A percentile compares a stretch with the other conserved stretches of the same genome.
Conservation (phyloP, 1,140 invertebrate species). For the Branchinecta lindahli region DNA sequence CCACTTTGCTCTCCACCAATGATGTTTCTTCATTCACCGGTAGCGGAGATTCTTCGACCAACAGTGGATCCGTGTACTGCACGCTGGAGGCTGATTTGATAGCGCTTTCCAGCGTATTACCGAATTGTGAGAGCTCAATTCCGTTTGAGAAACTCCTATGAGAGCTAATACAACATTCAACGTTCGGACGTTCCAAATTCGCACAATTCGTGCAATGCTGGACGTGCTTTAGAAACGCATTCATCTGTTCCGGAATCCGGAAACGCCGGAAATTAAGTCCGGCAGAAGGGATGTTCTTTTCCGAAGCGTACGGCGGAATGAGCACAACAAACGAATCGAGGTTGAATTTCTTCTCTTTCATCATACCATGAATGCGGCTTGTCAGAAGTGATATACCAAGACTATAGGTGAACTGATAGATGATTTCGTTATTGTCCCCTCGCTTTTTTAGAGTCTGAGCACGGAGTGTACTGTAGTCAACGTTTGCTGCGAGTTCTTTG, state of each 20-base stretch:
- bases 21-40: background rate
- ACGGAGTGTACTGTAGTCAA: background rate
- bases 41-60: background rate
- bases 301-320: background rate
- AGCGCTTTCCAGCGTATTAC: background rate
- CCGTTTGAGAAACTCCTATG: background rate
- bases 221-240: background rate
- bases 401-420: background rate
- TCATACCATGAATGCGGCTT: background rate
- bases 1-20: background rate
- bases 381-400: background rate
- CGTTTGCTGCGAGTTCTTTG: background rate
- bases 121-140: background rate
- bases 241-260: background rate
- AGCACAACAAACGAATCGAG: background rate
- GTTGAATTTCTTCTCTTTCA: slow-evolving; percentile 6
- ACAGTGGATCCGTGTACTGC: background rate
- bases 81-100: background rate
- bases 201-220: background rate
- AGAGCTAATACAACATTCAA: background rate
- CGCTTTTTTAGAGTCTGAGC: background rate
- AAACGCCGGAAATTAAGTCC: background rate
- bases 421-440: slow-evolving; percentile 2
- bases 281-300: background rate
- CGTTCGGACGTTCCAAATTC: background rate